Conservation (phyloP, 2,797 vertebrate genomes). For the Eospalax fontanierii region DNA sequence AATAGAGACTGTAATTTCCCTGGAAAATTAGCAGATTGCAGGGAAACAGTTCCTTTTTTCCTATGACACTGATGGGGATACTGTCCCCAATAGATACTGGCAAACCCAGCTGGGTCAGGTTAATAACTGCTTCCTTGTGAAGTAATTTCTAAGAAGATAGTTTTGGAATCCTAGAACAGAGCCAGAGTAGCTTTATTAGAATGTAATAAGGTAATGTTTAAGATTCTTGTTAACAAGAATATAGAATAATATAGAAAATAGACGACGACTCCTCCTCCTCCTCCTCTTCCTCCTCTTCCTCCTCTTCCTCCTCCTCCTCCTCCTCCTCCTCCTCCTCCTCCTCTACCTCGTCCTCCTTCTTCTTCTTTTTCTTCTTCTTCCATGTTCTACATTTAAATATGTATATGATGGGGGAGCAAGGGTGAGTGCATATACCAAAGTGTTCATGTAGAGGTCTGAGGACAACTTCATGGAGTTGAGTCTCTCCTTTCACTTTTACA, state of each 20-base stretch:
- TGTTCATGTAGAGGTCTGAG: not conserved
- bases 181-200: not conserved
- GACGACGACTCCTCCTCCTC: too few relatives aligned
- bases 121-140: not conserved
- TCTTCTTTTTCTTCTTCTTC: too few relatives aligned
- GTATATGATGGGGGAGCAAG: too few relatives aligned
- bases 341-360: too few relatives aligned
- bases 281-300: too few relatives aligned
- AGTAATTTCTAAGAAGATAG: not conserved
- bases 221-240: rapidly evolving
- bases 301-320: too few relatives aligned
- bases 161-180: not conserved
- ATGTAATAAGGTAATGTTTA: not conserved
- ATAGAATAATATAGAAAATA: not conserved
- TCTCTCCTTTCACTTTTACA: not conserved
- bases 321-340: too few relatives aligned
- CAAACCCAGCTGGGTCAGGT: not conserved
- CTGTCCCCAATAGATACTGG: not conserved
- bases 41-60: not conserved
- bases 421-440: too few relatives aligned
- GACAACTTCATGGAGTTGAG: not conserved
- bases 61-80: too few relatives aligned
- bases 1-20: not conserved
- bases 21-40: not conserved
- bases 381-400: too few relatives aligned